Evolutionary conservation across 2,113 vertebrate species (phyloP).

Genomic region (Macaca nemestrina): DNA sequence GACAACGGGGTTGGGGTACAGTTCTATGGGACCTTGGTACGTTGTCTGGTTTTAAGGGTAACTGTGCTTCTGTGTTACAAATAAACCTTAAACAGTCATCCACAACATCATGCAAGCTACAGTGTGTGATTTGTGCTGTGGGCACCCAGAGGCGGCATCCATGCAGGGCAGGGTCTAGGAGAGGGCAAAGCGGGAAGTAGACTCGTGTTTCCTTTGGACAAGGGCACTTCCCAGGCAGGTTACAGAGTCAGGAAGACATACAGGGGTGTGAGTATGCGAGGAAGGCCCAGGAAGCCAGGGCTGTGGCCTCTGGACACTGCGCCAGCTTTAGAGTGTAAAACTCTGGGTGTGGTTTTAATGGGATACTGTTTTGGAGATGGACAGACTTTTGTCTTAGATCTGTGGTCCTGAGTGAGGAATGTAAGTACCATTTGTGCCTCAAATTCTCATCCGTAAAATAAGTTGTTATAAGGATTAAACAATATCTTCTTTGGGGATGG

Average conservation of each 20-base stretch:
- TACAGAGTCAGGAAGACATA: too few relatives aligned
- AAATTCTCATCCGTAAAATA: neutral
- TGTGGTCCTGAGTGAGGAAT: neutral
- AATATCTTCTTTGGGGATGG: too few relatives aligned
- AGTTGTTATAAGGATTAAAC: neutral
- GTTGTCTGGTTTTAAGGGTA: neutral
- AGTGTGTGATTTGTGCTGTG: neutral
- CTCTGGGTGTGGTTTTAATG: neutral
- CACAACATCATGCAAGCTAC: fast-evolving
- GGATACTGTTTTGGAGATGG: neutral
- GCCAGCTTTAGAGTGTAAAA: too few relatives aligned
- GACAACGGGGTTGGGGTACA: neutral
- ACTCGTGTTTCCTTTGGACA: neutral
- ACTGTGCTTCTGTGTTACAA: neutral
- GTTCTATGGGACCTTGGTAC: neutral
- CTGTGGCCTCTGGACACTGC: neutral
- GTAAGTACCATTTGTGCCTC: neutral
- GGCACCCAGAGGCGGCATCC: too few relatives aligned
- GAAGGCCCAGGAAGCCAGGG: too few relatives aligned
- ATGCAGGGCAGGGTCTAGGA: too few relatives aligned
- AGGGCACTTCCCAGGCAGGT: too few relatives aligned
- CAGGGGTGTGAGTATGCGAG: too few relatives aligned
- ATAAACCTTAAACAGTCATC: too few relatives aligned
- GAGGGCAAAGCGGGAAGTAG: neutral
- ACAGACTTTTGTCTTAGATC: neutral